phyloP scores from a whole-genome alignment of 2,888 invertebrate genomes.

The Stenodema calcarata region DNA sequence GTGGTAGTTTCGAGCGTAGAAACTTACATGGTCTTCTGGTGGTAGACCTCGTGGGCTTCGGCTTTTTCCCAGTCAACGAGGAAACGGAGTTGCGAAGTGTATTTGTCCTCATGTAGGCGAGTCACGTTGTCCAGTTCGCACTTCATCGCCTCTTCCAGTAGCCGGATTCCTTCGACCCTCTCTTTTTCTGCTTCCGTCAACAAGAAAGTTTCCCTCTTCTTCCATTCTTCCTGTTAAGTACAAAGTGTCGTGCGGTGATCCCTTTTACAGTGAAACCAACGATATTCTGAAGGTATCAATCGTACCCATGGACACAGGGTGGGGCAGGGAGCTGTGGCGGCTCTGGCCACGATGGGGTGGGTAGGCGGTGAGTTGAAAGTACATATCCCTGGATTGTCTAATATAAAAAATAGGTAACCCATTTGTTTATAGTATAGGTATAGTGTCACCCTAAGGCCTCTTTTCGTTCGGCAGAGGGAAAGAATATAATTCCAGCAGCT shows the following conservation, averaged over 20 bases:
- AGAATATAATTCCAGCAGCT: too few relatives aligned
- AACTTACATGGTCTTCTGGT: conserved; percentile 43
- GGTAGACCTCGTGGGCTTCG: conserved; percentile 40
- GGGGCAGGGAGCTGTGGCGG: too few relatives aligned
- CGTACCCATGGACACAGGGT: too few relatives aligned
- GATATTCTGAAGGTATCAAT: neutral
- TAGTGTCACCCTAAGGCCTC: too few relatives aligned
- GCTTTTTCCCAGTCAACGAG: conserved; percentile 38
- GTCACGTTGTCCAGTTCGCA: conserved; percentile 61
- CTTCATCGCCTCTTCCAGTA: conserved; percentile 59
- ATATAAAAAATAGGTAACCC: too few relatives aligned
- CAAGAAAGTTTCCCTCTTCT: conserved; percentile 32
- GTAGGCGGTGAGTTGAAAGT: too few relatives aligned
- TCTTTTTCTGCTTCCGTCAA: conserved; percentile 56
- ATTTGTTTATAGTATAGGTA: too few relatives aligned
- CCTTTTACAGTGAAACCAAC: neutral
- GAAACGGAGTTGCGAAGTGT: neutral
- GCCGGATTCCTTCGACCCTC: conserved; percentile 56
- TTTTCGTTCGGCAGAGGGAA: too few relatives aligned
- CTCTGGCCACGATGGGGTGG: too few relatives aligned
- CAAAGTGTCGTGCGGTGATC: neutral
- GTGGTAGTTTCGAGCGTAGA: neutral
- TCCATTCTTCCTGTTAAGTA: conserved; percentile 43
- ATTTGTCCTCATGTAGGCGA: conserved; percentile 24
- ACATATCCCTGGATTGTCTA: too few relatives aligned